phyloP scores from a whole-genome alignment of 1,140 invertebrate genomes.

The Drosophila kurseongensis region DNA sequence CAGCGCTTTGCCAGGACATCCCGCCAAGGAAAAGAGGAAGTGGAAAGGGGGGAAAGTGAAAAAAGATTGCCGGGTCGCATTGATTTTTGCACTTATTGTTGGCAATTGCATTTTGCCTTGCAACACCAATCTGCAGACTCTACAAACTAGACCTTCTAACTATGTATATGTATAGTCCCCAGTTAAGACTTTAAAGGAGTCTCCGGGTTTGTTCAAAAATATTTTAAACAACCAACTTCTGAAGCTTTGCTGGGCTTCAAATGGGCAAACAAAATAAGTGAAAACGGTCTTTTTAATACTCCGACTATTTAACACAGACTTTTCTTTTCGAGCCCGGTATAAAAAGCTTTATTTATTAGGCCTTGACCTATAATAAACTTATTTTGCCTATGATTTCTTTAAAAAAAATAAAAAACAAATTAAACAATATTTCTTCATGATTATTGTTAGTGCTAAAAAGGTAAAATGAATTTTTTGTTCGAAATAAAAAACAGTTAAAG shows the following conservation, averaged over 20 bases:
- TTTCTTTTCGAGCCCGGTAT: too few relatives aligned
- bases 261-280: background rate
- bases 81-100: conserved; percentile 77
- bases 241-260: too few relatives aligned
- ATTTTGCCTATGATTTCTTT: too few relatives aligned
- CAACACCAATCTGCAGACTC: background rate
- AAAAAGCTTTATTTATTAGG: too few relatives aligned
- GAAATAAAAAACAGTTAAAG: too few relatives aligned
- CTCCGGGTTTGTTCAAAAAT: background rate
- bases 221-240: conserved; percentile 2
- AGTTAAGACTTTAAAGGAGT: background rate
- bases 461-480: too few relatives aligned
- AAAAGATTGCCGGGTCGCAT: conserved; percentile 54
- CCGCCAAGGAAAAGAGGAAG: conserved; percentile 10
- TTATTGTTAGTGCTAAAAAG: too few relatives aligned
- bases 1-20: conserved; percentile 43
- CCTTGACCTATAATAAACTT: too few relatives aligned
- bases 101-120: conserved; percentile 16
- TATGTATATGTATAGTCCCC: too few relatives aligned
- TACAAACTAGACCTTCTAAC: background rate
- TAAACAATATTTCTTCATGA: too few relatives aligned
- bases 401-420: too few relatives aligned
- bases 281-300: background rate
- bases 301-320: too few relatives aligned
- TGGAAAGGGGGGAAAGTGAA: background rate